A percentile compares a stretch with the other conserved stretches of the same genome.
Conservation (phyloP, 2,113 vertebrate species). For the Pelmatolapia mariae region DNA sequence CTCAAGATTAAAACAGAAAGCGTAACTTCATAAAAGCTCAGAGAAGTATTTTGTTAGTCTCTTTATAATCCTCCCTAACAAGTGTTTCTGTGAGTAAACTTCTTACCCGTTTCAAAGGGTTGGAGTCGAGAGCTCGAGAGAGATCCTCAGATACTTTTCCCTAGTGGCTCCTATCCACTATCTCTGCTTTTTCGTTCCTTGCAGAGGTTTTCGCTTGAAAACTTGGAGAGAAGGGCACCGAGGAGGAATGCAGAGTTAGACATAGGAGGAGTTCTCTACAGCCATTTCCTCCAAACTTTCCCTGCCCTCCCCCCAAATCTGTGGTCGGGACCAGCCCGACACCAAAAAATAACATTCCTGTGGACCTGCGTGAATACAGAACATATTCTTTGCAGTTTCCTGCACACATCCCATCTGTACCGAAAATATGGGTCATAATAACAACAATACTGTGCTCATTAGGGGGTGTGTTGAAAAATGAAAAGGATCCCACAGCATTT, state of each 20-base stretch:
- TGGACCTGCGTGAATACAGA: not conserved
- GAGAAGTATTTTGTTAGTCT: not conserved
- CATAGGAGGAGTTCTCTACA: conserved; percentile 57
- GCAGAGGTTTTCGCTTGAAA: not conserved
- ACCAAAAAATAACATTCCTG: conserved; percentile 39
- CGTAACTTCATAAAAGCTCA: not conserved
- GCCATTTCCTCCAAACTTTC: conserved; percentile 62
- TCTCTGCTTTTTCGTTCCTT: not conserved
- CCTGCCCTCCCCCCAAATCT: conserved; percentile 47
- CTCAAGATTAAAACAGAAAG: not conserved
- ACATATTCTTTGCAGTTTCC: not conserved
- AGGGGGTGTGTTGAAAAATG: not conserved
- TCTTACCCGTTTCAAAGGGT: conserved; percentile 26
- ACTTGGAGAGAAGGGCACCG: not conserved
- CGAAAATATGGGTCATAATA: not conserved
- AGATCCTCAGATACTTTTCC: not conserved
- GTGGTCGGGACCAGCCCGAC: conserved; percentile 15
- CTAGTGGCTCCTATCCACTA: not conserved
- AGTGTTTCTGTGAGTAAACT: not conserved
- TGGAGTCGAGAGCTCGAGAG: not conserved
- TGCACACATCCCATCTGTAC: not conserved
- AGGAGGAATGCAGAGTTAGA: conserved; percentile 58
- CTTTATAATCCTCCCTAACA: not conserved
- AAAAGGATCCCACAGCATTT: not conserved
- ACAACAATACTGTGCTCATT: not conserved